Conservation (phyloP, 2,797 vertebrate species). For the Tympanoctomys barrerae region DNA sequence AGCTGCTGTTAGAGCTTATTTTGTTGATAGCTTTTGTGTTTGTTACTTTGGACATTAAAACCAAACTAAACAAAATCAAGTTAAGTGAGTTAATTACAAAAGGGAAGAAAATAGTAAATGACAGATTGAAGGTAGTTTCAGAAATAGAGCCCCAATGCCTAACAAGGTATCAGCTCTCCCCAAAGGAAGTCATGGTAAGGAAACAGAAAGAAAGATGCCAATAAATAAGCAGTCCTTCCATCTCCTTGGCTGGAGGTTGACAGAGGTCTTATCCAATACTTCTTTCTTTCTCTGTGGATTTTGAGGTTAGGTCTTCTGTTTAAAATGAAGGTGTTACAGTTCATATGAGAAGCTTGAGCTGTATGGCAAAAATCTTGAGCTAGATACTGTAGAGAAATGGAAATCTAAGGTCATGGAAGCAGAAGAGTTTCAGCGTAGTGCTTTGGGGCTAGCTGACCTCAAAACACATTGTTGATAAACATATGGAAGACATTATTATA, state of each 20-base stretch:
- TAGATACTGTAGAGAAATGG: not conserved
- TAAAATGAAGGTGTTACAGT: rapidly evolving
- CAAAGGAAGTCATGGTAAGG: not conserved
- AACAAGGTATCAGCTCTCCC: not conserved
- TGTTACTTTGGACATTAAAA: not conserved
- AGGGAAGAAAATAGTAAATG: not conserved
- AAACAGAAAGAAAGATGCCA: not conserved
- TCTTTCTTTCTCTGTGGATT: not conserved
- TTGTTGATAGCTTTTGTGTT: not conserved
- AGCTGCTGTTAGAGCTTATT: not conserved
- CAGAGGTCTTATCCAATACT: not conserved
- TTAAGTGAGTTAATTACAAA: not conserved
- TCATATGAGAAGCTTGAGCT: not conserved
- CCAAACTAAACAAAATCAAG: not conserved
- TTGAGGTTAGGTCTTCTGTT: not conserved
- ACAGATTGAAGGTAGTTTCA: not conserved
- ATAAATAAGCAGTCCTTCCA: not conserved
- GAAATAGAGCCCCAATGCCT: not conserved
- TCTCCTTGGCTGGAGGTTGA: not conserved
- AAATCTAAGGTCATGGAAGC: not conserved
- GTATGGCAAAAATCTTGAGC: not conserved
- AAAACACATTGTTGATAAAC: not conserved
- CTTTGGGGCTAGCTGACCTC: rapidly evolving
- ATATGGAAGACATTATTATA: not conserved
- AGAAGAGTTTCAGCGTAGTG: not conserved